Conservation (phyloP, 2,797 vertebrate genomes). For the Carduelis carduelis region DNA sequence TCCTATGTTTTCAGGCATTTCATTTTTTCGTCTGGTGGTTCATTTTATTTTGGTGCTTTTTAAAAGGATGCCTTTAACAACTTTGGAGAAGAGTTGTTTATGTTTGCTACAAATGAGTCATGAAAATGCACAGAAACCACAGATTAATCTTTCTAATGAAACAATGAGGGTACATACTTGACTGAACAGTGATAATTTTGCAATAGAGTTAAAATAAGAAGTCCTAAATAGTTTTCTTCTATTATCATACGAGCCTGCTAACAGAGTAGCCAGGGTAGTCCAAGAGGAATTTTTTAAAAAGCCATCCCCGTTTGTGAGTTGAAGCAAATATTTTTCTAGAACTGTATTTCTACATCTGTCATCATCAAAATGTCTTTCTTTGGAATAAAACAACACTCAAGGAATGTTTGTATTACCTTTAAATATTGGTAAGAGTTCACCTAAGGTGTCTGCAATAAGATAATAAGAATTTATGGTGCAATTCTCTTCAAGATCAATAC, state of each 20-base stretch:
- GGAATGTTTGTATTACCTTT: not conserved
- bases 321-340: not conserved
- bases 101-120: not conserved
- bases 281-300: not conserved
- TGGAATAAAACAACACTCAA: not conserved
- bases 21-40: accelerated
- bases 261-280: not conserved
- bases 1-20: not conserved
- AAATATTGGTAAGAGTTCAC: not conserved
- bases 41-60: not conserved
- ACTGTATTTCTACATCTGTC: not conserved
- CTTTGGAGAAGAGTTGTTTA: not conserved
- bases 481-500: not conserved
- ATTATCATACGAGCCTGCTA: not conserved
- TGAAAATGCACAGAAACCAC: not conserved
- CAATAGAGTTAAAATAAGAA: not conserved
- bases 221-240: not conserved
- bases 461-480: not conserved
- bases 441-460: not conserved
- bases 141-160: not conserved
- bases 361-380: not conserved
- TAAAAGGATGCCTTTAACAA: not conserved
- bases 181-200: not conserved
- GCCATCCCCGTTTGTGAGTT: not conserved
- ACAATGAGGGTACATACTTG: not conserved